These are phyloP conservation scores for Erebia aethiops DNA, from an alignment of 2,888 invertebrate species.

Conservation along the genomic window DNA sequence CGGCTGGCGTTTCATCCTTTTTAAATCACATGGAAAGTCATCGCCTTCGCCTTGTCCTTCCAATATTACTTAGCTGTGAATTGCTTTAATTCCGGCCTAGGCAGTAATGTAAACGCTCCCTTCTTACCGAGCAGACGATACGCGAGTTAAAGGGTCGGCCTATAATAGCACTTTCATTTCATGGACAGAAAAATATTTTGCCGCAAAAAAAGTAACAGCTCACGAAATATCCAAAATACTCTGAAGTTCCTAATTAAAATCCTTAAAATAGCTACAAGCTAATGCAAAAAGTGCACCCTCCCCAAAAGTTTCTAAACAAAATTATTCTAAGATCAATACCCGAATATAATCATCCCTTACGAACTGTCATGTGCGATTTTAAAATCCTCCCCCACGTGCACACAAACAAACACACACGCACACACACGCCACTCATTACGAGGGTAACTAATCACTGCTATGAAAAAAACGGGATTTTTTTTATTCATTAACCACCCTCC, in stretches of 20 bases:
- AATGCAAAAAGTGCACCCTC: not conserved
- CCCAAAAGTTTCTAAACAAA: conserved; percentile 14
- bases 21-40: no score
- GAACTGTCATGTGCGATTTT: conserved; percentile 72
- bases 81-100: no score
- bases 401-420: conserved; percentile 57
- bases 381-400: conserved; percentile 53
- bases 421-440: conserved; percentile 75
- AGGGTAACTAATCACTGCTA: conserved; percentile 82
- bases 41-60: no score
- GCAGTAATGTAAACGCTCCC: no score
- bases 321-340: conserved; percentile 47
- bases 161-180: no score
- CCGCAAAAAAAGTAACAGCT: no score
- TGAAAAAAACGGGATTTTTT: conserved; percentile 78
- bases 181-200: no score
- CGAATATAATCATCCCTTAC: conserved; percentile 71
- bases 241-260: not conserved
- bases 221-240: not conserved
- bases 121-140: no score
- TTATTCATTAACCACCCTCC: conserved; percentile 83
- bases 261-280: not conserved
- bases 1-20: no score
- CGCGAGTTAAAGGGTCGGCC: no score
- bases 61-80: no score